Conservation (phyloP, 2,888 invertebrate genomes). For the Plagodis pulveraria region DNA sequence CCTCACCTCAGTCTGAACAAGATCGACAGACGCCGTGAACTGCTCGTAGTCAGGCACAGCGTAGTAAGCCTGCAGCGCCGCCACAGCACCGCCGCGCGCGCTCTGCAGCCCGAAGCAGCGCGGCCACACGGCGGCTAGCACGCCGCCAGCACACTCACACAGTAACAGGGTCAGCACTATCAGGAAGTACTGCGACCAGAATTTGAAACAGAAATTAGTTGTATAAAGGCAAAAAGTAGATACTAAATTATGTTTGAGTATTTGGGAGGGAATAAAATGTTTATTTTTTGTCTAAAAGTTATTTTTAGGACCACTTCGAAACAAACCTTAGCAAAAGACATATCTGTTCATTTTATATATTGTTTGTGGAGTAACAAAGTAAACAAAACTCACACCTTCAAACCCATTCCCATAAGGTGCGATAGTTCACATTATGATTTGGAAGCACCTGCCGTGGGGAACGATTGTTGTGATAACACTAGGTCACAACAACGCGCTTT, state of each 20-base stretch:
- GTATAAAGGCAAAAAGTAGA: too few species aligned
- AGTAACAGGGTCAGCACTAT: constrained; percentile 87
- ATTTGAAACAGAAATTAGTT: too few species aligned
- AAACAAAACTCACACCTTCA: constrained; percentile 20
- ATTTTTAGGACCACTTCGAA: too few species aligned
- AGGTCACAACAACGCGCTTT: constrained; percentile 13
- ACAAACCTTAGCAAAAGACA: too few species aligned
- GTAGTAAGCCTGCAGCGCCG: constrained; percentile 90
- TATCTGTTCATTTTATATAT: too few species aligned
- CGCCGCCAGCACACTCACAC: constrained; percentile 89
- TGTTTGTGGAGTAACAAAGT: constrained; percentile 15
- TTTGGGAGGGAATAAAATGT: too few species aligned
- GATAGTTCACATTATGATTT: constrained; percentile 1
- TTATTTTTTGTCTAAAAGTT: too few species aligned
- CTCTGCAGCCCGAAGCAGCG: constrained; percentile 90
- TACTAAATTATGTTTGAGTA: too few species aligned
- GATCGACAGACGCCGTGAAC: constrained; percentile 92
- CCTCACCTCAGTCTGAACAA: constrained; percentile 86
- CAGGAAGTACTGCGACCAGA: constrained; percentile 86
- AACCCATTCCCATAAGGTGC: constrained; percentile 12
- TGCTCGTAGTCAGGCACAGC: constrained; percentile 90
- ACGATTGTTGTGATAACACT: constrained; percentile 25
- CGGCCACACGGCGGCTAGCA: constrained; percentile 90
- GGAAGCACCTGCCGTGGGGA: background rate
- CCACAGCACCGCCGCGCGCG: constrained; percentile 88